Conservation (phyloP, 2,113 vertebrate species). For the Rhodinocichla rosea region DNA sequence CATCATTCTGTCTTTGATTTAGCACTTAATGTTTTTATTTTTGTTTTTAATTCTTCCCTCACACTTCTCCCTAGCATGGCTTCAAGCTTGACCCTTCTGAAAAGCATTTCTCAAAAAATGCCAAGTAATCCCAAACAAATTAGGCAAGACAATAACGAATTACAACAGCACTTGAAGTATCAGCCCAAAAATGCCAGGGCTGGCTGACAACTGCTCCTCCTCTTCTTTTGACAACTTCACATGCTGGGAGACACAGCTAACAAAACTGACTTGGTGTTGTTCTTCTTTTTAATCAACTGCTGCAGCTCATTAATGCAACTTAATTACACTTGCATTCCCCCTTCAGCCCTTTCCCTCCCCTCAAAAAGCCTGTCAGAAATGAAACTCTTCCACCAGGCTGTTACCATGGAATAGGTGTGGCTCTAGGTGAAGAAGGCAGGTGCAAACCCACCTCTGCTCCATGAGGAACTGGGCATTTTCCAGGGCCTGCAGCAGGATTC, state of each 20-base stretch:
- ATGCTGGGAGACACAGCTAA: neutral
- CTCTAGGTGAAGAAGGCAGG: neutral
- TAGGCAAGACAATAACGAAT: neutral
- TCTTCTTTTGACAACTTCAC: neutral
- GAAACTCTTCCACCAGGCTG: neutral
- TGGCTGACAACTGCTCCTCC: neutral
- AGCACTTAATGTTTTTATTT: neutral
- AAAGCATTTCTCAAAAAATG: neutral
- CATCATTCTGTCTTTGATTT: neutral
- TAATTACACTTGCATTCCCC: neutral
- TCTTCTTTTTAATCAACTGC: conserved; percentile 9
- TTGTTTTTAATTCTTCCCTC: neutral
- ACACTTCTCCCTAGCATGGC: neutral
- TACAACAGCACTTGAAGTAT: neutral
- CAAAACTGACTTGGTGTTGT: neutral
- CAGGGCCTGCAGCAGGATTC: neutral
- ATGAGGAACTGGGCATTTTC: neutral
- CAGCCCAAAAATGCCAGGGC: neutral
- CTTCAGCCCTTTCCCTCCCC: neutral
- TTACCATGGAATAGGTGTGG: neutral
- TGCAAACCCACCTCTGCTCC: neutral
- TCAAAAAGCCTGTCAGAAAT: neutral
- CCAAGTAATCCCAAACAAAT: neutral
- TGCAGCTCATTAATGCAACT: conserved; percentile 36
- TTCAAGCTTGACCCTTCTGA: neutral